Evolutionary conservation across 2,888 invertebrate species (phyloP), one percentile per base, ranked within the genome.

Genomic region (Hoplodrina ambigua): DNA sequence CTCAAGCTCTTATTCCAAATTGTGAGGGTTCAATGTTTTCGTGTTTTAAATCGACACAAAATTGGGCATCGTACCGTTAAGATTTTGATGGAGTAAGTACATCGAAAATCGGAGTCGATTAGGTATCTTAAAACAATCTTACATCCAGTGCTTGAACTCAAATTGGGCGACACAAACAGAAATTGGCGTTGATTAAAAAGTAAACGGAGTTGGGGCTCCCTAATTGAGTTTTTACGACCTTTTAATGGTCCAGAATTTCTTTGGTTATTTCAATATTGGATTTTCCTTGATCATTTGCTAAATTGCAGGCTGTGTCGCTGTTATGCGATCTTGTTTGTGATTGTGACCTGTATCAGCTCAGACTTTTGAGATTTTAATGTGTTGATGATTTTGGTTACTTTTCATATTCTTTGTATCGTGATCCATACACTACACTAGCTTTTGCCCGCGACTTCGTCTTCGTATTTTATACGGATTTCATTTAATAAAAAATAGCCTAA

Each of bases 171-270:
- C 68, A 65, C 41, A 69, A 77, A 63, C 69, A 63, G 58, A 78
- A 70, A 83, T 78, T 75, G 69, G 54, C 63, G 63, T 67, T 73
- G 63, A 83, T 83, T 70, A 75, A 80, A 73, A 85, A 66, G 72
- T 63, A 61, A 72, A 68, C 61, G 55, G 41, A 59, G 58, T 71
- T 71, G 54, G 67, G 52, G 53, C 37, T 66, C 65, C 69, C 65
- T 85, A 83, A 85, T 85, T 85, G 85, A 72, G 60, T 70, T 85
- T 85, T 83, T 83, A 85, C 65, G 78, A 83, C 62, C 68, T 72
- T 78, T 78, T 83, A 75, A 85, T 83, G 75, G 71, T 55, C 13
- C 72, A 64, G 11, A 80, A 80, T 80, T 69, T 80, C 72, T 75
- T 76, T 49, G 56, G 53, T 61, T 72, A 52, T 75, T 69, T 63